Evolutionary conservation across 1,140 invertebrate species (phyloP).

Genomic region (Brachionus angularis): DNA sequence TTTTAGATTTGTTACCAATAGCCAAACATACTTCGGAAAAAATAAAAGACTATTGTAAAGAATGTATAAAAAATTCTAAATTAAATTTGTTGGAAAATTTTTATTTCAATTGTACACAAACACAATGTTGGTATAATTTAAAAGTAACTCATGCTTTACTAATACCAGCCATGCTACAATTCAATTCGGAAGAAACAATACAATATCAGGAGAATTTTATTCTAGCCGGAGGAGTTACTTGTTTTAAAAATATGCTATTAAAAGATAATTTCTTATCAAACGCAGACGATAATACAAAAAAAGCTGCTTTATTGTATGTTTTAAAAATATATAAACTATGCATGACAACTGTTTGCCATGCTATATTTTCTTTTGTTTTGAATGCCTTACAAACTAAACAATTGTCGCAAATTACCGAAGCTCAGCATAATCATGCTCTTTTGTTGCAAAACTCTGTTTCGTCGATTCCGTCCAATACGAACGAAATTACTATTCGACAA

Average conservation of each 20-base stretch:
- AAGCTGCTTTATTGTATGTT: slow-evolving; percentile 63
- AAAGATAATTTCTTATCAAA: slow-evolving; percentile 79
- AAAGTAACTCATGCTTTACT: slow-evolving; percentile 82
- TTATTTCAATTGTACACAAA: slow-evolving; percentile 34
- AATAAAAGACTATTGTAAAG: slow-evolving; percentile 10
- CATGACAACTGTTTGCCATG: slow-evolving; percentile 71
- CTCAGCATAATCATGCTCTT: slow-evolving; percentile 59
- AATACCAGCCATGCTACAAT: slow-evolving; percentile 77
- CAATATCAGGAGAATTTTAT: slow-evolving; percentile 67
- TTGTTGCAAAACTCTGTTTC: slow-evolving; percentile 72
- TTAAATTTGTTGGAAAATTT: slow-evolving; percentile 4
- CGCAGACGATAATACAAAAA: slow-evolving; percentile 74
- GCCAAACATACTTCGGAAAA: slow-evolving; percentile 51
- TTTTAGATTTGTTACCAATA: slow-evolving; percentile 83
- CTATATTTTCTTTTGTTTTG: slow-evolving; percentile 52
- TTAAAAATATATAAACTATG: slow-evolving; percentile 82
- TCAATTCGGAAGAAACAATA: slow-evolving; percentile 73
- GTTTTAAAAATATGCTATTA: slow-evolving; percentile 76
- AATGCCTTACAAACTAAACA: slow-evolving; percentile 48
- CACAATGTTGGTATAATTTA: slow-evolving; percentile 46
- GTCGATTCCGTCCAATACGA: slow-evolving; percentile 67
- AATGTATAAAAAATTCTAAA: neutral
- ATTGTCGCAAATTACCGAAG: slow-evolving; percentile 54
- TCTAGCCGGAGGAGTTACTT: slow-evolving; percentile 70
- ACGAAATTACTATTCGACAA: slow-evolving; percentile 64